phyloP scores from a whole-genome alignment of 2,797 vertebrate genomes.

The Oreochromis grahami region DNA sequence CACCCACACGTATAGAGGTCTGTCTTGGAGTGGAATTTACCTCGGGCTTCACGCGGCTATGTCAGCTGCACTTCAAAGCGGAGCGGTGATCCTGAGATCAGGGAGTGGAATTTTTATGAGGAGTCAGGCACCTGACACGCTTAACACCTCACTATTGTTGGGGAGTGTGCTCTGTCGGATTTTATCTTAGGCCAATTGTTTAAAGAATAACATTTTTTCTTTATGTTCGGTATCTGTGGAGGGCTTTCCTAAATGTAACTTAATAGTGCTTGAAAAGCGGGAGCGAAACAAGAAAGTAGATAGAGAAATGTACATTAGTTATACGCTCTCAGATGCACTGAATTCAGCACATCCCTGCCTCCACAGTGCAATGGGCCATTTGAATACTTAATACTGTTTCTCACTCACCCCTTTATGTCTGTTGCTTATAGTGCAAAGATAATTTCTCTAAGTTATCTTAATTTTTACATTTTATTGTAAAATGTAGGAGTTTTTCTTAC shows the following conservation, averaged over 20 bases:
- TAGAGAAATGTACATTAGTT: background rate
- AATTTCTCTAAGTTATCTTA: background rate
- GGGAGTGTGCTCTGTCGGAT: background rate
- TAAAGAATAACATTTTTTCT: background rate
- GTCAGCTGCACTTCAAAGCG: conserved; percentile 53
- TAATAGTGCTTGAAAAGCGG: background rate
- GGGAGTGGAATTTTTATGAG: conserved; percentile 45
- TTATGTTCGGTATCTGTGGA: background rate
- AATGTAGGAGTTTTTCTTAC: background rate
- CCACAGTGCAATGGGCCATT: conserved; percentile 5
- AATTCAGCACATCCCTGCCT: background rate
- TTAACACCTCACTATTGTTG: conserved; percentile 8
- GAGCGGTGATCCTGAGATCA: conserved; percentile 41
- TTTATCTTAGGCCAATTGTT: background rate
- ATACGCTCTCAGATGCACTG: background rate
- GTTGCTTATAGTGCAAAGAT: background rate
- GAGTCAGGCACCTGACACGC: conserved; percentile 4
- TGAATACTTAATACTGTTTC: background rate
- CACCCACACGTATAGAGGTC: background rate
- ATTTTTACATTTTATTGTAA: background rate
- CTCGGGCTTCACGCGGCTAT: conserved; percentile 12
- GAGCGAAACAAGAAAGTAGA: background rate
- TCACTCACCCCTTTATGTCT: background rate
- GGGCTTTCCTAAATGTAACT: conserved; percentile 11
- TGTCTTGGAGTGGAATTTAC: conserved; percentile 25